Evolutionary conservation across 2,888 invertebrate genomes (phyloP), one percentile per base, ranked within the genome.

Genomic region (Trachelus stipa): DNA sequence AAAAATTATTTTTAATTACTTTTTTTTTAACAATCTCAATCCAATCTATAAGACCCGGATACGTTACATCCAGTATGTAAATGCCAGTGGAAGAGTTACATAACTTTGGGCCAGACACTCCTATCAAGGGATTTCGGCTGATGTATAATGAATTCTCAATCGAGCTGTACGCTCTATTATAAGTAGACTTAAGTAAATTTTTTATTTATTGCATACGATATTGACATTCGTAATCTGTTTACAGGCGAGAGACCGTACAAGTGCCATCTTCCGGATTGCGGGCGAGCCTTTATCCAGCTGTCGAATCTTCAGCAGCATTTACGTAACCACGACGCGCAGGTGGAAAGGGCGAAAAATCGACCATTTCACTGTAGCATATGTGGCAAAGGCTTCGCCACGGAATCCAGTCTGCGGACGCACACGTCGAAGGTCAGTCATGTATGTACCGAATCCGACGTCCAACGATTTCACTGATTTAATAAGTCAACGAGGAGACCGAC

Each of bases 291-390:
- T 93, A 98, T 98, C 91, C 98, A 98, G 93, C 94, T 98, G 87
- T 98, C 98, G 79, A 98, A 98, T 92, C 95, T 98, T 15, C 98
- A 98, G 91, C 98, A 98, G 91, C 98, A 98, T 92, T 95, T 98
- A 83, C 93, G 98, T 84, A 98, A 98, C 93, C 98, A 98, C 92
- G 98, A 98, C 91, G 98, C 98, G 79, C 98, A 98, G 92, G 96
- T 98, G 84, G 98, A 98, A 90, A 94, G 98, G 85, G 97, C 98
- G 89, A 98, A 98, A 92, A 98, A 98, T 93, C 94, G 98, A 82
- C 98, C 98, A 77, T 98, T 98, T 92, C 98, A 98, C 91, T 98
- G 98, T 92, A 97, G 96, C 91, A 98, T 98, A 87, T 98, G 98
- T 92, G 98, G 98, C 79, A 98, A 98, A 91, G 98, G 98, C 73